Evolutionary conservation across 2,888 invertebrate species (phyloP), one percentile per base, ranked within the genome.

Genomic region (Eupithecia subfuscata): DNA sequence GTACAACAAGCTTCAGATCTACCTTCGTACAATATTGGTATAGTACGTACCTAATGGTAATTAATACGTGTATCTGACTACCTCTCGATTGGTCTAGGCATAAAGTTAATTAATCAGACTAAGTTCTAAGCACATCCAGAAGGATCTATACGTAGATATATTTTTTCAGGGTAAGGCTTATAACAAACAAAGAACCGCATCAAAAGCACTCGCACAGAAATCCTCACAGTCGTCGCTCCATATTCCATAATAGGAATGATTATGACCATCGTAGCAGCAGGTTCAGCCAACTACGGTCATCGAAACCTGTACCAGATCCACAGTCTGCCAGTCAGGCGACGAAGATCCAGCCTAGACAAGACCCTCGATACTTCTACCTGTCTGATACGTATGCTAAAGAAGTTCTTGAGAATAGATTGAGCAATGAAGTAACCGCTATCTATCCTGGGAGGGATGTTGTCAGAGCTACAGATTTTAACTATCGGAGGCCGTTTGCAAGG

Each of bases 331-430:
- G 25, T 60, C 60, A 85, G 84, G 70, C 88, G 78, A 74, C 87
- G 85, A 88, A 90, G 84, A 79, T 93, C 86, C 85, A 90, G 77
- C 92, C 94, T 73, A 86, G 90, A 82, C 92, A 94, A 89, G 92
- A 94, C 86, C 94, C 94, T 7, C 87, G 90, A 56, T 85, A 91
- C 79, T 94, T 90, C 87, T 94, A 94, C 82, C 92, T 91, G 78
- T 94, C 94, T 90, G 90, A 91, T 84, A 82, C 90, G 79, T 94
- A 94, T 87, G 85, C 90, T 90, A 84, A 92, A 88, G 89, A 93
- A 87, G 81, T 84, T 90, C 83, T 84, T 88, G 80, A 84, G 85
- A 87, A 90, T 81, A 88, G 88, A 79, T 73, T 91, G 81, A 89
- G 89, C 76, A 84, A 87, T 72, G 92, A 92, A 80, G 89, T 93